Percentiles rank a stretch among this genome's conserved stretches.
phyloP scores from a whole-genome alignment of 2,113 vertebrate species.

The Anoplopoma fimbria region DNA sequence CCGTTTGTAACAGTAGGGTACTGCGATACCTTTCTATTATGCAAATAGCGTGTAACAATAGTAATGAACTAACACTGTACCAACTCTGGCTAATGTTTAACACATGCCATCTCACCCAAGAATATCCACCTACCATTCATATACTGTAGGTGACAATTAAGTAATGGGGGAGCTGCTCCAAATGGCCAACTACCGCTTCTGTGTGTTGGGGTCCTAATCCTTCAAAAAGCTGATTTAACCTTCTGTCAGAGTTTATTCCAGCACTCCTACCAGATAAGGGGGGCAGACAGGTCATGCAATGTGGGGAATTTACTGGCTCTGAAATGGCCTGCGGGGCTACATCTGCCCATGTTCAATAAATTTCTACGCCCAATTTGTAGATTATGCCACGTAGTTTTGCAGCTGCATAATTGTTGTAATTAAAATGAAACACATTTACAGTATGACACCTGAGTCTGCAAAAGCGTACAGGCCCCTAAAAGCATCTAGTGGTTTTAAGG shows the following conservation, averaged over 20 bases:
- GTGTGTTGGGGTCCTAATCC: background rate
- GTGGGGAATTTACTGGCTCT: slow-evolving; percentile 4
- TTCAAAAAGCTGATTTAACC: slow-evolving; percentile 10
- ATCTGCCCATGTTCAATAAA: slow-evolving; percentile 25
- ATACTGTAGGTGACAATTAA: background rate
- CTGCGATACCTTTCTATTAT: too few relatives aligned
- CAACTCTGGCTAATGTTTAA: background rate
- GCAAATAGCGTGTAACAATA: background rate
- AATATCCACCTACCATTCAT: background rate
- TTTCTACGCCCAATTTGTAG: slow-evolving; percentile 27
- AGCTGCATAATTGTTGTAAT: slow-evolving; percentile 16
- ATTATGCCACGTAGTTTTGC: slow-evolving; percentile 19
- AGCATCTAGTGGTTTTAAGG: background rate
- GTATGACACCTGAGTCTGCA: background rate
- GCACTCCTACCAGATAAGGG: background rate
- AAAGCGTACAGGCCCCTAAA: slow-evolving; percentile 19
- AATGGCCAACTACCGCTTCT: background rate
- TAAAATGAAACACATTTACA: slow-evolving; percentile 25
- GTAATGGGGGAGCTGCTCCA: too few relatives aligned
- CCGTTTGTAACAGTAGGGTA: too few relatives aligned
- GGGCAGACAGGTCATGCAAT: slow-evolving; percentile 9
- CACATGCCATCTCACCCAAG: background rate
- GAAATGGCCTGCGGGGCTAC: slow-evolving; percentile 5
- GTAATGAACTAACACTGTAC: background rate
- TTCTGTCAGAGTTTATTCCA: slow-evolving; percentile 3